Base-by-base conservation (phyloP, 1,140 invertebrate genomes). In the Temnothorax curvispinosus region DNA sequence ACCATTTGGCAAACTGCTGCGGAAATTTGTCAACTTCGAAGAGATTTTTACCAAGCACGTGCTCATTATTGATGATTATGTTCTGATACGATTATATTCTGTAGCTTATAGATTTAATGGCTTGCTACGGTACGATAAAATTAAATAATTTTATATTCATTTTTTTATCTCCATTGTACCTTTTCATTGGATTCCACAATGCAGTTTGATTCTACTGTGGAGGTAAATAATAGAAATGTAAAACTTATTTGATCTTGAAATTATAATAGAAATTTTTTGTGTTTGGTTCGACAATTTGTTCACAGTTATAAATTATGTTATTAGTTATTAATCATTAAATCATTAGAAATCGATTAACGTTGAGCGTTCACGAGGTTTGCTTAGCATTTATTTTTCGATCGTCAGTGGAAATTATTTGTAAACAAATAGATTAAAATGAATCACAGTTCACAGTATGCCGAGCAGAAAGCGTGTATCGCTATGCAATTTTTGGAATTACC, bases 401-500 rank as follows among this genome's bases (percentile, higher is more conserved):
- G 47, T 21, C 21, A 56, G 54, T 71, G 58, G 62, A 76, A 90
- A 84, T 90, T 67, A 81, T 88, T 90, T 90, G 76, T 90, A 88
- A 89, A 64, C 81, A 86, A 82, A 62, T 88, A 86, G 77, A 76
- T 82, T 62, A 62, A 47, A 69, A 41, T 47, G 52, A 85, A 81
- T 80, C 75, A 88, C 67, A 80, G 52, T 21, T 21, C 21, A 21
- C 27, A 27, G 27, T 74, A 78, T 58, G 56, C 21, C 71, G 88
- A 76, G 62, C 88, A 75, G 74, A 88, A 87, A 87, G 60, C 52
- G 62, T 76, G 81, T 90, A 90, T 86, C 47, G 89, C 86, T 52
- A 82, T 64, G 86, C 89, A 90, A 90, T 90, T 90, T 90, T 90
- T 85, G 62, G 82, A 90, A 90, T 90, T 90, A 90, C 87, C 89